A percentile compares a stretch with the other conserved stretches of the same genome.
Evolutionary conservation across 2,113 vertebrate species (phyloP).

Genomic region (Marmota flaviventris): DNA sequence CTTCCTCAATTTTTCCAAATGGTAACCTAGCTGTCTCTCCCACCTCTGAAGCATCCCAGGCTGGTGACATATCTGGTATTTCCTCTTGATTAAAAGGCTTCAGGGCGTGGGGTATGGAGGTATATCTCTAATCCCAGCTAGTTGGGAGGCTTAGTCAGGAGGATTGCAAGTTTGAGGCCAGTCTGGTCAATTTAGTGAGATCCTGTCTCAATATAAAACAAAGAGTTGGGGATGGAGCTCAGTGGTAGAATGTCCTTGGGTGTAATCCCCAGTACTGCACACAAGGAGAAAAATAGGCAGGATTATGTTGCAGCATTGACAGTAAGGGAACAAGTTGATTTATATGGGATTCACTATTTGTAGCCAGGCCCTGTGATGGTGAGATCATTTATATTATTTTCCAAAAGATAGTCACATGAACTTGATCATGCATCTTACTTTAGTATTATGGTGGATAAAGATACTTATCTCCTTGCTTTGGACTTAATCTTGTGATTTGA

Average conservation of each 20-base stretch:
- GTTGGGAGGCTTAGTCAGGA: too few relatives aligned
- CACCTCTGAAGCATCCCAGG: background rate
- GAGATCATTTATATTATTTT: background rate
- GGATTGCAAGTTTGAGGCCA: too few relatives aligned
- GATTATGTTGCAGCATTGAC: too few relatives aligned
- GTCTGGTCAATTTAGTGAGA: too few relatives aligned
- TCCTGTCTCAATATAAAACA: too few relatives aligned
- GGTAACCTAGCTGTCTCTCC: background rate
- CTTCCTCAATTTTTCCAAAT: background rate
- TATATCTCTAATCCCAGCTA: too few relatives aligned
- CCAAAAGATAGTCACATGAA: background rate
- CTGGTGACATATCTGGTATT: background rate
- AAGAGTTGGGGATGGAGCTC: too few relatives aligned
- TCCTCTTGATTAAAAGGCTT: background rate
- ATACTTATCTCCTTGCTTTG: background rate
- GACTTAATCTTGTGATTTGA: background rate
- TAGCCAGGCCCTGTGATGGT: background rate
- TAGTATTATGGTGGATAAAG: background rate
- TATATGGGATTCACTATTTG: accelerated
- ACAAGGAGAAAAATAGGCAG: too few relatives aligned
- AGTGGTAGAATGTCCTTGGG: too few relatives aligned
- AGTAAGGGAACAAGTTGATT: background rate
- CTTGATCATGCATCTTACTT: background rate
- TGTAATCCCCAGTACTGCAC: too few relatives aligned
- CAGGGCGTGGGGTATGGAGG: background rate